A percentile compares a stretch with the other conserved stretches of the same genome.
phyloP scores from a whole-genome alignment of 2,888 invertebrate species.

The Pyrocoelia pectoralis region DNA sequence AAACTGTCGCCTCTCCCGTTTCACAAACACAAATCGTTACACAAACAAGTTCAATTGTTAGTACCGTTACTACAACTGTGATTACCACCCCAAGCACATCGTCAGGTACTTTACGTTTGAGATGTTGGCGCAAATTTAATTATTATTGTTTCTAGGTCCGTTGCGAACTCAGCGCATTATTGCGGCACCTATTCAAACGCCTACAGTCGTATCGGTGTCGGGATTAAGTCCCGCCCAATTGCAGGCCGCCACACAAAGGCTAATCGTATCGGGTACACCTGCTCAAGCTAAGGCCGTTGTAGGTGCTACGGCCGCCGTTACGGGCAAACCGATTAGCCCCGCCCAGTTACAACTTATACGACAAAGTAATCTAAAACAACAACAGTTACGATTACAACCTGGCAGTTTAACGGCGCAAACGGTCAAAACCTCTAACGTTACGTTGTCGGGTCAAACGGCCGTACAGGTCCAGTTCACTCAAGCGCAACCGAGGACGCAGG shows the following conservation, averaged over 20 bases:
- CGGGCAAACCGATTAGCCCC: conserved; percentile 63
- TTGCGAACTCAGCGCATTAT: conserved; percentile 55
- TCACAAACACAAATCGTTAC: conserved; percentile 38
- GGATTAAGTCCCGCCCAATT: conserved; percentile 56
- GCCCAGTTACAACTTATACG: conserved; percentile 70
- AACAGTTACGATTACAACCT: conserved; percentile 55
- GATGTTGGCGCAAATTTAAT: too few relatives aligned
- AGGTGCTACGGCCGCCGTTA: conserved; percentile 49
- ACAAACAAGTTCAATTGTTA: conserved; percentile 53
- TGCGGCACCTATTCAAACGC: conserved; percentile 55
- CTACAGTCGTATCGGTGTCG: conserved; percentile 56
- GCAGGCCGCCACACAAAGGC: conserved; percentile 61
- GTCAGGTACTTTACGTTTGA: conserved; percentile 48
- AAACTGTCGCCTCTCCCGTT: conserved; percentile 39
- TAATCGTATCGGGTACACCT: conserved; percentile 55
- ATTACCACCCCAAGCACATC: conserved; percentile 55
- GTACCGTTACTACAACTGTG: conserved; percentile 58
- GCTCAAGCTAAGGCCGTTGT: conserved; percentile 54
- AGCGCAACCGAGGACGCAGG: conserved; percentile 49
- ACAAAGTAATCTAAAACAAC: conserved; percentile 60
- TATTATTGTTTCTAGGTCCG: conserved; percentile 44
- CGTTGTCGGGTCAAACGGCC: conserved; percentile 49
- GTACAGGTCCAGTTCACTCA: conserved; percentile 57
- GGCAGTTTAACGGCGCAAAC: conserved; percentile 45
- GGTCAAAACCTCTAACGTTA: conserved; percentile 55